A percentile compares a stretch with the other conserved stretches of the same genome.
Conservation (phyloP, 2,797 vertebrate genomes). For the Enteromius fasciolatus region DNA sequence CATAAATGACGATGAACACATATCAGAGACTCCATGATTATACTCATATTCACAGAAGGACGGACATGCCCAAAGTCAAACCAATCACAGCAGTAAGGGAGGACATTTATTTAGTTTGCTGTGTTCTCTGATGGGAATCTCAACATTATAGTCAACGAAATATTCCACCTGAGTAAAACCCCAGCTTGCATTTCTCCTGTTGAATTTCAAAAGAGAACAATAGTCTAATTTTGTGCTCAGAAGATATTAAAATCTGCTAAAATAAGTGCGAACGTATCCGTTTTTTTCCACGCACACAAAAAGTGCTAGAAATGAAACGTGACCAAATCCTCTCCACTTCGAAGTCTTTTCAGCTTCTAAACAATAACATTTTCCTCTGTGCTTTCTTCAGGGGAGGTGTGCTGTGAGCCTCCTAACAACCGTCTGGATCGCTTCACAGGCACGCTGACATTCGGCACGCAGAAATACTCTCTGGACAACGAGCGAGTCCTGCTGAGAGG, state of each 20-base stretch:
- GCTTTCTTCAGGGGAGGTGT: constrained; percentile 82
- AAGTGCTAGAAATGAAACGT: background rate
- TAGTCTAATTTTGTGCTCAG: background rate
- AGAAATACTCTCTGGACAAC: constrained; percentile 87
- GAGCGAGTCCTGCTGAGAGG: constrained; percentile 90
- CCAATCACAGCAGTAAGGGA: background rate
- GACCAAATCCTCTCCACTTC: background rate
- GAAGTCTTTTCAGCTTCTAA: background rate
- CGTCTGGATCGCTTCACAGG: constrained; percentile 89
- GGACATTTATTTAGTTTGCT: background rate
- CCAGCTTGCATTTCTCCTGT: background rate
- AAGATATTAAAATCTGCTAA: background rate
- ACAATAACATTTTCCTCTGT: constrained; percentile 21
- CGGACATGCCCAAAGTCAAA: background rate
- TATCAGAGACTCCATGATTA: background rate
- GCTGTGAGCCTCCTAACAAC: constrained; percentile 93
- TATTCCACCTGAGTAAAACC: background rate
- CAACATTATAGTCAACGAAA: too few species aligned
- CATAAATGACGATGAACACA: too few species aligned
- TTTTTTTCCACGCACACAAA: background rate
- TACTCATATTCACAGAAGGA: too few species aligned
- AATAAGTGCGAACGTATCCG: background rate
- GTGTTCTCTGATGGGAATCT: background rate
- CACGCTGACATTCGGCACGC: constrained; percentile 76
- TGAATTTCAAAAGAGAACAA: background rate